Evolutionary conservation across 92 coral and sea anemone genomes (phyloP).

Genomic region (Anthopleura xanthogrammica): DNA sequence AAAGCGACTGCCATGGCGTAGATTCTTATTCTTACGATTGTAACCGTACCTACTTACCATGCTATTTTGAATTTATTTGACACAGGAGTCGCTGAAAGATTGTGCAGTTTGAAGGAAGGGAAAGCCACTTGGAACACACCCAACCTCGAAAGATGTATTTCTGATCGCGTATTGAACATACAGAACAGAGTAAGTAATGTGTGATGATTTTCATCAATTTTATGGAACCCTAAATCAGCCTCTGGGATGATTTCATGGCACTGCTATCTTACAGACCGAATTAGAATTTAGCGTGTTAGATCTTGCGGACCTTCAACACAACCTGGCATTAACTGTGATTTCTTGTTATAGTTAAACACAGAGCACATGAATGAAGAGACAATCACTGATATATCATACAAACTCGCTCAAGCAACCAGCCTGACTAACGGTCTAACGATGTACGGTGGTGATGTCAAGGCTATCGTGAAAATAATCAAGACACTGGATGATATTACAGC

Average conservation of each 20-base stretch:
- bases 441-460: constrained; percentile 69
- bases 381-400: constrained; percentile 42
- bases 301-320: neutral
- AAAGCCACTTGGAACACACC: constrained; percentile 71
- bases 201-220: no score
- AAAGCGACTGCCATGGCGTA: no score
- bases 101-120: constrained; percentile 38
- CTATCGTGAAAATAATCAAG: constrained; percentile 66
- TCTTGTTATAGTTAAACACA: neutral
- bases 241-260: no score
- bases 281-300: no score
- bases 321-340: neutral
- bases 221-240: no score
- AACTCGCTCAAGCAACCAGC: constrained; percentile 45
- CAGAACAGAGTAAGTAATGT: constrained; percentile 47
- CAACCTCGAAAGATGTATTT: constrained; percentile 67
- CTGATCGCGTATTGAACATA: constrained; percentile 50
- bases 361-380: neutral
- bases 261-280: no score
- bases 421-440: constrained; percentile 31
- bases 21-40: no score
- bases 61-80: neutral
- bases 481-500: constrained; percentile 42
- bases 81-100: constrained; percentile 54
- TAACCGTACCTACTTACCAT: neutral